Evolutionary conservation across 1,140 invertebrate species (phyloP).

Genomic region (Delia radicum): DNA sequence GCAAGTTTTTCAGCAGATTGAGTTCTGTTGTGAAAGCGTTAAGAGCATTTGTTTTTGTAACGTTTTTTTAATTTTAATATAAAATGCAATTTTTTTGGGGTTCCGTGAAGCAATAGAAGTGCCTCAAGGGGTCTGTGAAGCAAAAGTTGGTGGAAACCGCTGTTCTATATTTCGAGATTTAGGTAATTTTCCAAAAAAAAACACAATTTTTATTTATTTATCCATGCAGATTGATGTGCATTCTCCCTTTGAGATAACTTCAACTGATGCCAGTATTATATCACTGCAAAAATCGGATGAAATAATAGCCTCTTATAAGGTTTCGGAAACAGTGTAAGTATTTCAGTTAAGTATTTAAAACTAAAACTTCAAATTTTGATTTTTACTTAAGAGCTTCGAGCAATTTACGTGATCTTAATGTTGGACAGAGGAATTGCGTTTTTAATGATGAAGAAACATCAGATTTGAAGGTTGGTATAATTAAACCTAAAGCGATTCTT

Average conservation of each 20-base stretch:
- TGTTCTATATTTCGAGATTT: no score
- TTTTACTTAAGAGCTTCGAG: constrained; percentile 38
- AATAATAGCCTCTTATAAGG: constrained; percentile 50
- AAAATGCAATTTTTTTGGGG: no score
- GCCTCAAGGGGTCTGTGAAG: no score
- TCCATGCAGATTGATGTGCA: constrained; percentile 45
- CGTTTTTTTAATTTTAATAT: no score
- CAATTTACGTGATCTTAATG: constrained; percentile 38
- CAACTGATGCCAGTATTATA: constrained; percentile 44
- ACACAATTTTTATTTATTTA: neutral
- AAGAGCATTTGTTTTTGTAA: no score
- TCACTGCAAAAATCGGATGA: constrained; percentile 48
- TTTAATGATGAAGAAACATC: constrained; percentile 50
- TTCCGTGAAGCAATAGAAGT: no score
- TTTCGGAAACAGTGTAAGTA: constrained; percentile 52
- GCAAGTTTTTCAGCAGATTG: no score
- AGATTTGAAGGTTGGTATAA: constrained; percentile 35
- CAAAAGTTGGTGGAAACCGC: no score
- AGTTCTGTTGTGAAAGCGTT: no score
- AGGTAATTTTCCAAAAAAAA: neutral
- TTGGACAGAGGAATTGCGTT: constrained; percentile 52
- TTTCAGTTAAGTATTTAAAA: neutral
- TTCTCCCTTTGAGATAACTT: constrained; percentile 51
- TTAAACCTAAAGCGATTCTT: no score
- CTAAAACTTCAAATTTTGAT: neutral